These are phyloP conservation scores for Montipora capricornis DNA, from an alignment of 64 coral and sea anemone species.

Conservation along the genomic window DNA sequence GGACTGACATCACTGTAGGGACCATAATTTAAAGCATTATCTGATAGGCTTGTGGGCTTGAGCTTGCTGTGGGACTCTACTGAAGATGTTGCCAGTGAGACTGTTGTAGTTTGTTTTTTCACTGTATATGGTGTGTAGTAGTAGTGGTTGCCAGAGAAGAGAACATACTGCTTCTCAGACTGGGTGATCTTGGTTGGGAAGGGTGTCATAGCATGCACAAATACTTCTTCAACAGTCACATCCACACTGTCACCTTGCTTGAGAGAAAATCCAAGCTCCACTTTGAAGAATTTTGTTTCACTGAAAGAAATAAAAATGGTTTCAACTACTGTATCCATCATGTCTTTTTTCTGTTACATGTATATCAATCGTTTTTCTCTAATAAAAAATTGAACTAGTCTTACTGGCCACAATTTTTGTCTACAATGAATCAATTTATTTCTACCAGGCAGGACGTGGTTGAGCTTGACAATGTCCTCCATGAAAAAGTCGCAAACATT, in stretches of 20 bases:
- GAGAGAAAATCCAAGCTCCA: slow-evolving; percentile 61
- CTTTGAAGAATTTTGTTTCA: slow-evolving; percentile 69
- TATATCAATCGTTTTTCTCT: too few relatives aligned
- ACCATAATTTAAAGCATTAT: slow-evolving; percentile 84
- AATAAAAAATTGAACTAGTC: too few relatives aligned
- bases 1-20: slow-evolving; percentile 87
- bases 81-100: slow-evolving; percentile 84
- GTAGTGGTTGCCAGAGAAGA: slow-evolving; percentile 95
- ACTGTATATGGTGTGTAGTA: slow-evolving; percentile 80
- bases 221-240: slow-evolving; percentile 85
- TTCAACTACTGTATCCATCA: background rate
- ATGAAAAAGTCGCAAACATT: too few relatives aligned
- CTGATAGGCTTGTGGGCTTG: slow-evolving; percentile 81
- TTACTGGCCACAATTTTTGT: too few relatives aligned
- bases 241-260: slow-evolving; percentile 70
- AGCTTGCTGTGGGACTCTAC: slow-evolving; percentile 92
- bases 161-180: slow-evolving; percentile 91
- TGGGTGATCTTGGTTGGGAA: slow-evolving; percentile 92
- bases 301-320: slow-evolving; percentile 33
- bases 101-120: slow-evolving; percentile 88
- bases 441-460: too few relatives aligned
- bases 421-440: too few relatives aligned
- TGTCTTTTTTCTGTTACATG: too few relatives aligned
- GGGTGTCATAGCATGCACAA: slow-evolving; percentile 87
- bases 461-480: too few relatives aligned